phyloP scores from a whole-genome alignment of 2,797 vertebrate species.

The Rousettus madagascariensis region DNA sequence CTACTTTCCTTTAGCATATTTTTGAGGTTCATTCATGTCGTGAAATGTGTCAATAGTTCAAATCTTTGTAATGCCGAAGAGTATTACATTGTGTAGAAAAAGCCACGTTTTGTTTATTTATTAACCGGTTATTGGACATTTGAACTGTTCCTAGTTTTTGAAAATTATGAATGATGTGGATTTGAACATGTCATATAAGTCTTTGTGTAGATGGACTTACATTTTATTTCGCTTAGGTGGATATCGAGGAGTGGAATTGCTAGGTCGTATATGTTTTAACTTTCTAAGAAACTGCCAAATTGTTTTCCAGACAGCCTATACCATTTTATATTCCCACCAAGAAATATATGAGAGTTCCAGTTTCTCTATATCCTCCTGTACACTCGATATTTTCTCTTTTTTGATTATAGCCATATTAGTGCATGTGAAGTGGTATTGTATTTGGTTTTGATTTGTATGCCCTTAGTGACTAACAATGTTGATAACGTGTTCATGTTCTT shows the following conservation, averaged over 20 bases:
- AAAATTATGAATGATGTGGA: not conserved
- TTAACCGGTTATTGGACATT: not conserved
- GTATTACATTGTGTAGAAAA: not conserved
- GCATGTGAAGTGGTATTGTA: not conserved
- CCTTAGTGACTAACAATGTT: not conserved
- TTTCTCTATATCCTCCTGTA: not conserved
- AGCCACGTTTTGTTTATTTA: not conserved
- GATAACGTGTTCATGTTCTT: not conserved
- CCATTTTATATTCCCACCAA: not conserved
- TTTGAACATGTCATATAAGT: not conserved
- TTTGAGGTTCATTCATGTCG: not conserved
- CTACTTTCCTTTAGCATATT: not conserved
- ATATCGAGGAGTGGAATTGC: not conserved
- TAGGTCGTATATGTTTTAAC: not conserved
- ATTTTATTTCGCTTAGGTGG: not conserved
- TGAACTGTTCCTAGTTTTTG: not conserved
- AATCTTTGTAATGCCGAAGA: not conserved
- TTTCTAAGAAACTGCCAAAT: not conserved
- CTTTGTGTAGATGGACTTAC: not conserved
- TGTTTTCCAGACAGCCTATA: not conserved
- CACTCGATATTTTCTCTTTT: not conserved
- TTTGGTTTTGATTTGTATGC: not conserved
- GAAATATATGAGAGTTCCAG: not conserved
- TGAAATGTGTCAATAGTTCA: not conserved
- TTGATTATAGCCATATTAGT: not conserved